Conservation (phyloP, 2,797 vertebrate genomes). For the Menidia menidia region DNA sequence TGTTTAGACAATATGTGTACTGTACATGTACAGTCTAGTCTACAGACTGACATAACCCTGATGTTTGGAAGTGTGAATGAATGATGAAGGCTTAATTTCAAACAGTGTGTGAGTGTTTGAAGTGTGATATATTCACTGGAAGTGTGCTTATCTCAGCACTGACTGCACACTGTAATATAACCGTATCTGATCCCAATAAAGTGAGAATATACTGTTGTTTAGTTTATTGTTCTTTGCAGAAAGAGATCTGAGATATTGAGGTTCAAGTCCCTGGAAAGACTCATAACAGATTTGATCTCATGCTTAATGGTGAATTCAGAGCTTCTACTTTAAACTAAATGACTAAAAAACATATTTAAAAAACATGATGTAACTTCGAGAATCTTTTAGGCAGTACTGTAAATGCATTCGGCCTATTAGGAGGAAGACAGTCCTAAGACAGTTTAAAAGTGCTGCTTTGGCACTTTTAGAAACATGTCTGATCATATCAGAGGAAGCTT, state of each 20-base stretch:
- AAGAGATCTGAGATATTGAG: constrained; percentile 1
- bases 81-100: background rate
- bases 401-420: constrained; percentile 68
- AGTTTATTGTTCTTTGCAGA: background rate
- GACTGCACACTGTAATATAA: background rate
- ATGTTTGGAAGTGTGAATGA: background rate
- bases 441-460: constrained; percentile 63
- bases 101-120: too few relatives aligned
- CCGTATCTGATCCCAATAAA: too few relatives aligned
- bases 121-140: background rate
- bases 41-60: constrained; percentile 2
- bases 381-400: constrained; percentile 62
- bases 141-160: constrained; percentile 7
- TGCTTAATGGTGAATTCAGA: constrained; percentile 58
- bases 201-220: background rate
- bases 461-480: constrained; percentile 64
- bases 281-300: constrained; percentile 43
- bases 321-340: constrained; percentile 64
- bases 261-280: constrained; percentile 23
- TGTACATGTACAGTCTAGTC: constrained; percentile 7
- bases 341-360: constrained; percentile 73
- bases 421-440: constrained; percentile 49
- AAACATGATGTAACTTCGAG: constrained; percentile 67
- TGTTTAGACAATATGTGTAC: constrained; percentile 11
- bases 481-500: constrained; percentile 64